Evolutionary conservation across 1,140 invertebrate genomes (phyloP).

Genomic region (Saxidomus purpurata): DNA sequence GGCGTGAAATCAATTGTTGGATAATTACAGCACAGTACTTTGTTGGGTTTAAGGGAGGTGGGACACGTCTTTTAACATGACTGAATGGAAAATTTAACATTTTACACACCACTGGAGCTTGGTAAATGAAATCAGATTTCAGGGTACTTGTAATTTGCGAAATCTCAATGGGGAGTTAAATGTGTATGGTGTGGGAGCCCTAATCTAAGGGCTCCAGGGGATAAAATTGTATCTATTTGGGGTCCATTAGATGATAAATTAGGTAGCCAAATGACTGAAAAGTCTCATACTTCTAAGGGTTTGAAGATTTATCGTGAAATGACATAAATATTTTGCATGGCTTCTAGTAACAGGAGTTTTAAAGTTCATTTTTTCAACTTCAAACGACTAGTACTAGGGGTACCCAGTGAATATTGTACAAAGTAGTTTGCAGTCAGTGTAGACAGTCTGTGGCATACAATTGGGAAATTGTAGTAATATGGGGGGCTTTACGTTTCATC

Average conservation of each 20-base stretch:
- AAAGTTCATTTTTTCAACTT: too few species aligned
- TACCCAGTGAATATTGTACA: too few species aligned
- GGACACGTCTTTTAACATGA: neutral
- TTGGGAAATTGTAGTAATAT: too few species aligned
- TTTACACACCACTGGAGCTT: conserved; percentile 24
- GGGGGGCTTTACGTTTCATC: too few species aligned
- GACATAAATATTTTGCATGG: too few species aligned
- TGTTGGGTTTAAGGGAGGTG: neutral
- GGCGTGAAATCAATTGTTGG: conserved; percentile 51
- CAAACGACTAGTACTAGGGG: too few species aligned
- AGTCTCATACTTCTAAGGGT: too few species aligned
- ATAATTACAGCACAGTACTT: conserved; percentile 28
- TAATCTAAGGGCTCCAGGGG: neutral
- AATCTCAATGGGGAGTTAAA: conserved; percentile 9
- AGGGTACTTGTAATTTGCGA: conserved; percentile 35
- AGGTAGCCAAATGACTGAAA: neutral
- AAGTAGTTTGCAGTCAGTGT: too few species aligned
- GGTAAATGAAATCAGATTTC: neutral
- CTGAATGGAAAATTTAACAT: conserved; percentile 28
- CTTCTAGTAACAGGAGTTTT: too few species aligned
- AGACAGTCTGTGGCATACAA: too few species aligned
- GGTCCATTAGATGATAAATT: neutral
- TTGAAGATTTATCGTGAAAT: too few species aligned
- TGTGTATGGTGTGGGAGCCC: neutral
- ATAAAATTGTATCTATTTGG: neutral